A percentile compares a stretch with the other conserved stretches of the same genome.
These are phyloP conservation scores for Ennomos quercinarius DNA, from an alignment of 2,888 invertebrate genomes.

Conservation along the genomic window DNA sequence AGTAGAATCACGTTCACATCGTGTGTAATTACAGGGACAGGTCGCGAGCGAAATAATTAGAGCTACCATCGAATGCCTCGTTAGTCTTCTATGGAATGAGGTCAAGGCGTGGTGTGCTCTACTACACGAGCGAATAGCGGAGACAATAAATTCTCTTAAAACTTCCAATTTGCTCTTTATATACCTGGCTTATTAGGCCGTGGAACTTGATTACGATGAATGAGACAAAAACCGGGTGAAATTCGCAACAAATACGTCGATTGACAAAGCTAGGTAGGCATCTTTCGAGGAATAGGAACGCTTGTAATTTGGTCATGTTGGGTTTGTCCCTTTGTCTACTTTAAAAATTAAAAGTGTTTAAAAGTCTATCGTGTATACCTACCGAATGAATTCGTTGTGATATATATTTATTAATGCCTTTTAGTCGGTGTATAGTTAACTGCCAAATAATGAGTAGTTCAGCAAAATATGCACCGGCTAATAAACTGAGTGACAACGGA, in stretches of 20 bases:
- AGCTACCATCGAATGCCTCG: constrained; percentile 64
- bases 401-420: not conserved
- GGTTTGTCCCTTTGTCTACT: too few species aligned
- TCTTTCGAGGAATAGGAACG: too few species aligned
- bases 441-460: constrained; percentile 3
- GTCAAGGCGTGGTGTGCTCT: constrained; percentile 52
- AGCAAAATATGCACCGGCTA: constrained; percentile 11
- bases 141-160: constrained; percentile 8
- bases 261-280: too few species aligned
- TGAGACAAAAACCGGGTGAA: not conserved
- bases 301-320: too few species aligned
- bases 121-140: constrained; percentile 47
- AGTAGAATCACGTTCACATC: constrained; percentile 60
- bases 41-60: constrained; percentile 62
- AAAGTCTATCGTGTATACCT: too few species aligned
- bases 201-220: not conserved
- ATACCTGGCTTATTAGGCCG: not conserved
- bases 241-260: not conserved
- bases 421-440: not conserved
- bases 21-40: constrained; percentile 65
- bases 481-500: constrained; percentile 21
- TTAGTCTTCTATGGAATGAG: constrained; percentile 61
- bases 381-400: not conserved
- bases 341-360: too few species aligned
- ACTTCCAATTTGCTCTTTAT: constrained; percentile 8